These are phyloP conservation scores for Cephalophus harveyi DNA, from an alignment of 2,113 vertebrate species.

Conservation along the genomic window DNA sequence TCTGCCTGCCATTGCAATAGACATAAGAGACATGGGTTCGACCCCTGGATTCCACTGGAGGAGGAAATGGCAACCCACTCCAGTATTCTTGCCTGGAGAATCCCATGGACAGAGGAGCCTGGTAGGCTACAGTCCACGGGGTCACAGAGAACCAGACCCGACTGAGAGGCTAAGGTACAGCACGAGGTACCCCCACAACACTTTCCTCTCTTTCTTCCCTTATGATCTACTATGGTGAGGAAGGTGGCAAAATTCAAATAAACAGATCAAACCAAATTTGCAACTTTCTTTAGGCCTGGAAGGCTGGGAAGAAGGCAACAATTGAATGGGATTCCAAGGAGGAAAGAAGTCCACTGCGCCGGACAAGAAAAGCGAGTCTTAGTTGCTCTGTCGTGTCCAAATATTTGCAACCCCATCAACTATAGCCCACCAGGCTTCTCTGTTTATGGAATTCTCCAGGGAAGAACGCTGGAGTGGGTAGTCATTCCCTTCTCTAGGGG, in stretches of 20 bases:
- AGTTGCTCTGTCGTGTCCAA: rapidly evolving
- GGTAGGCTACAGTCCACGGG: rapidly evolving
- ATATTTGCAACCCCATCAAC: neutral
- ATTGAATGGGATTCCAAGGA: neutral
- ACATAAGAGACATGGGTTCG: no score
- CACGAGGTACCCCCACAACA: neutral
- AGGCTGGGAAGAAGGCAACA: neutral
- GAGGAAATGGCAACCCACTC: neutral
- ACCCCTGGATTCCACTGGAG: no score
- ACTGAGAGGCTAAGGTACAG: neutral
- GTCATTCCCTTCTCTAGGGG: neutral
- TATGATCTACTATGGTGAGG: neutral
- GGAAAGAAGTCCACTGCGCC: rapidly evolving
- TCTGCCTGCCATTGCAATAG: no score
- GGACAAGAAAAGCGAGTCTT: neutral
- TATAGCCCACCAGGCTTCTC: neutral
- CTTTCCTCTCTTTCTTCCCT: neutral
- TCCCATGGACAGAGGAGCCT: neutral
- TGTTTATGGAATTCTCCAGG: neutral
- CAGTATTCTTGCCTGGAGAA: neutral
- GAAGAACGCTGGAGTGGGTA: neutral
- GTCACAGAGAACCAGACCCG: neutral
- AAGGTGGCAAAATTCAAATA: neutral
- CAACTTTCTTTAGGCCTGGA: neutral
- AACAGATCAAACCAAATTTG: neutral